A percentile compares a stretch with the other conserved stretches of the same genome.
These are phyloP conservation scores for Momotus momota DNA, from an alignment of 2,797 vertebrate genomes.

Conservation along the genomic window DNA sequence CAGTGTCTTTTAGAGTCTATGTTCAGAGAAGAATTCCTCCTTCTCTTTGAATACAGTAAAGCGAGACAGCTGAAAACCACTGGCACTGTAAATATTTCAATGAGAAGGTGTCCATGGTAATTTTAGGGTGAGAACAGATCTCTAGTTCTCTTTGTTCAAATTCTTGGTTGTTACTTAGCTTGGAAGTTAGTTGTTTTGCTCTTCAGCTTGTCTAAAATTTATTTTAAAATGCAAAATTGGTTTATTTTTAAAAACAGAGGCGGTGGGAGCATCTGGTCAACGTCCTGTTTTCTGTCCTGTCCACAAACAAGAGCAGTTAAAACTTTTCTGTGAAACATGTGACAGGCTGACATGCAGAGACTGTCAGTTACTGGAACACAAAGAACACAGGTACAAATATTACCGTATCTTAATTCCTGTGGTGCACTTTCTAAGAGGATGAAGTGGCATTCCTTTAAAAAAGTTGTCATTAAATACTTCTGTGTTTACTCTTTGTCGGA, in stretches of 20 bases:
- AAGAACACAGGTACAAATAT: slow-evolving; percentile 92
- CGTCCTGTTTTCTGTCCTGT: slow-evolving; percentile 96
- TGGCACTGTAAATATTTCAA: neutral
- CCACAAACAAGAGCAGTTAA: slow-evolving; percentile 98
- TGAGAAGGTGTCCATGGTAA: neutral
- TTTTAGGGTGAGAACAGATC: neutral
- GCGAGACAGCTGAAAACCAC: neutral
- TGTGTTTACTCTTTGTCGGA: neutral
- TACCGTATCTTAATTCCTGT: slow-evolving; percentile 17
- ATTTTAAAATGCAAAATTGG: slow-evolving; percentile 62
- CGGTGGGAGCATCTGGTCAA: slow-evolving; percentile 90
- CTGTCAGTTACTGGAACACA: slow-evolving; percentile 97
- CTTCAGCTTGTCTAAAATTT: slow-evolving; percentile 9
- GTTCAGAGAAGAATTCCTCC: neutral
- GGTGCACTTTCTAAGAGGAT: neutral
- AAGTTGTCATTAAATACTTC: neutral
- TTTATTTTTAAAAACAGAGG: slow-evolving; percentile 85
- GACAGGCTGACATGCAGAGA: slow-evolving; percentile 98
- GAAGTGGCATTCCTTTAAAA: neutral
- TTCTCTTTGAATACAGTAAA: neutral
- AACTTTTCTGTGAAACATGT: slow-evolving; percentile 98
- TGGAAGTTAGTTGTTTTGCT: slow-evolving; percentile 7
- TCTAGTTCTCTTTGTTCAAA: neutral
- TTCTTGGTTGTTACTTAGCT: neutral
- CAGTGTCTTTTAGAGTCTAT: neutral